These are phyloP conservation scores for Notodonta dromedarius DNA, from an alignment of 2,888 invertebrate genomes.

Conservation along the genomic window DNA sequence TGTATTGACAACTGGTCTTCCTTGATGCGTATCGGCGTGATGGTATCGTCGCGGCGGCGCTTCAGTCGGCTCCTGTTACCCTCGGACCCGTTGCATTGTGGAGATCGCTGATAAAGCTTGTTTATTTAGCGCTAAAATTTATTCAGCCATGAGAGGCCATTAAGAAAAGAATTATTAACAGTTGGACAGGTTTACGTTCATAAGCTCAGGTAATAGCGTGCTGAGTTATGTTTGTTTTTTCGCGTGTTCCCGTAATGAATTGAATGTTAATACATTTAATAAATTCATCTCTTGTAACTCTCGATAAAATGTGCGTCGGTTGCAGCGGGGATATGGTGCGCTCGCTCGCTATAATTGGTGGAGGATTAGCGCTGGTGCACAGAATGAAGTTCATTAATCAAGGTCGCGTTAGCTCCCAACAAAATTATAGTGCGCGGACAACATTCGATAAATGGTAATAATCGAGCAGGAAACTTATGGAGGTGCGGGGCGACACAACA, in stretches of 20 bases:
- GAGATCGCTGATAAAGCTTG: constrained; percentile 78
- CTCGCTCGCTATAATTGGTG: constrained; percentile 44
- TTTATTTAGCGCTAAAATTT: constrained; percentile 81
- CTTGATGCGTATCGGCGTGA: constrained; percentile 82
- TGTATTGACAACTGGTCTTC: constrained; percentile 84
- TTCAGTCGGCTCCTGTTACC: constrained; percentile 77
- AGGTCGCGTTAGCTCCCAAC: constrained; percentile 64
- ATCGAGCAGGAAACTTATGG: constrained; percentile 72
- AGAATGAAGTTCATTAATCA: constrained; percentile 73
- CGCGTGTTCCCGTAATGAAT: constrained; percentile 64
- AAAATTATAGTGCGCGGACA: constrained; percentile 63
- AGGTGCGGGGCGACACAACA: constrained; percentile 62
- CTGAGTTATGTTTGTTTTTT: constrained; percentile 64
- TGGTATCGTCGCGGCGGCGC: constrained; percentile 79
- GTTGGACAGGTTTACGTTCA: constrained; percentile 70
- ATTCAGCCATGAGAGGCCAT: constrained; percentile 75
- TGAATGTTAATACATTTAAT: constrained; percentile 64
- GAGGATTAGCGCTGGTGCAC: constrained; percentile 47
- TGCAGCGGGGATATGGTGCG: constrained; percentile 11
- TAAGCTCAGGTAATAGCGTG: constrained; percentile 64
- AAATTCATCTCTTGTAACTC: constrained; percentile 50
- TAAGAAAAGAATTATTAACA: constrained; percentile 76
- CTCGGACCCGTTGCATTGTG: constrained; percentile 75
- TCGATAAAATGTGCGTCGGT: constrained; percentile 28
- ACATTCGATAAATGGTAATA: constrained; percentile 76